Base-by-base conservation (phyloP, 1,140 invertebrate species). In the Drosophila kikkawai region DNA sequence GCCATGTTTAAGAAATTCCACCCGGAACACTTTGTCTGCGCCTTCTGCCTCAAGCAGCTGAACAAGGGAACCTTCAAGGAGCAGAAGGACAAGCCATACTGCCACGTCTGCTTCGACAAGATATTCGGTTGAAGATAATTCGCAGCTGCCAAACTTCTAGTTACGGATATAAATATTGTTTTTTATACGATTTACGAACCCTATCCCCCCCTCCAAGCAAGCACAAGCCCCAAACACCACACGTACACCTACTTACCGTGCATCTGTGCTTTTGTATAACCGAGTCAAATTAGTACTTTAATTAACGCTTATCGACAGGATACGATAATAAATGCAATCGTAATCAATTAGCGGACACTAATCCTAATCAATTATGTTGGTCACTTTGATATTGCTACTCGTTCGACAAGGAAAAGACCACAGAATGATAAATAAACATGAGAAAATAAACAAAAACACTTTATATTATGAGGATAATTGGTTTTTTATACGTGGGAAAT, bases 1-100 rank as follows among this genome's bases (percentile, higher is more conserved):
- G 99, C 99, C 59, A 99, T 99, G 98, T 99, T 98, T 93, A 95
- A 97, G 56, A 99, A 99, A 94, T 99, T 99, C 94, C 99, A 99
- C 93, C 98, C 98, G 0, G 98, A 99, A 93, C 99, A 99, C 94
- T 99, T 99, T 92, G 98, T 99, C 9, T 93, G 92, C 64, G 98
- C 98, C 2, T 99, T 99, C 94, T 99, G 99, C 90, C 94, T 99
- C 69, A 98, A 99, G 91, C 98, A 99, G 93, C 94, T 99, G 59
- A 99, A 99, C 93, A 99, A 99, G 93, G 95, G 99, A 75, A 99
- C 98, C 1, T 99, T 99, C 93, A 99, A 99, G 93, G 98, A 99
- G 93, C 97, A 98, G 91, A 98, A 98, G 90, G 98, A 99, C 88
- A 99, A 99, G 92, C 98, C 99, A 1, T 99, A 99, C 94, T 99